These are phyloP conservation scores for Tolmerus cingulatus DNA, from an alignment of 2,888 invertebrate species.

Conservation along the genomic window DNA sequence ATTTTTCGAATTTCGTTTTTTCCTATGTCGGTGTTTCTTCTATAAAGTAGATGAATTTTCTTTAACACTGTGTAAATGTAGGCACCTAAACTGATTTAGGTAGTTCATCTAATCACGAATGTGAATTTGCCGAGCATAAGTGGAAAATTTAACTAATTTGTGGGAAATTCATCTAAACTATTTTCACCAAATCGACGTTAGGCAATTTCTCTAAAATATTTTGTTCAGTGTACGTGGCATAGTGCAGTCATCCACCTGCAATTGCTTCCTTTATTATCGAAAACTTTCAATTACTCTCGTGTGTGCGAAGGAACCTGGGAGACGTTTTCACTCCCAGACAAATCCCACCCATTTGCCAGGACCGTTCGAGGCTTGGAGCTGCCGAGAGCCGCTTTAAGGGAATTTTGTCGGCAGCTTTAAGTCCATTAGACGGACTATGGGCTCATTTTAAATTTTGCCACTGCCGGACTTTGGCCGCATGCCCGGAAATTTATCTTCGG, in stretches of 20 bases:
- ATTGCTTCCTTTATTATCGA: constrained; percentile 35
- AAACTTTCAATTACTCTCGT: constrained; percentile 36
- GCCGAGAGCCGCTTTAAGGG: neutral
- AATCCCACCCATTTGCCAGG: neutral
- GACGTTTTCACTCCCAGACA: constrained; percentile 14
- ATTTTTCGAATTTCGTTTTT: too few species aligned
- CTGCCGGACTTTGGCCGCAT: neutral
- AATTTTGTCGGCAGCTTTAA: neutral
- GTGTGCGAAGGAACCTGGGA: neutral
- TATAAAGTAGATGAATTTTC: too few species aligned
- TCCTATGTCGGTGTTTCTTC: too few species aligned
- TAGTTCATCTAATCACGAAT: too few species aligned
- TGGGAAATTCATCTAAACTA: too few species aligned
- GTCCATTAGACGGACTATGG: neutral
- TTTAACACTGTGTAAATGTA: too few species aligned
- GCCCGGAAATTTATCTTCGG: neutral
- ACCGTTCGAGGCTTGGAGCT: neutral
- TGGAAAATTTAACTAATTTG: too few species aligned
- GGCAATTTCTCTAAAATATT: too few species aligned
- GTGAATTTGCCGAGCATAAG: too few species aligned
- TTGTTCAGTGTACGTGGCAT: too few species aligned
- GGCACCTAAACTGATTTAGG: too few species aligned
- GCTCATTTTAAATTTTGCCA: neutral
- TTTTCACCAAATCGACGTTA: too few species aligned
- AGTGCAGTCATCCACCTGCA: constrained; percentile 20